A percentile compares a stretch with the other conserved stretches of the same genome.
These are phyloP conservation scores for Drosophila helvetica DNA, from an alignment of 2,888 invertebrate species.

Conservation along the genomic window DNA sequence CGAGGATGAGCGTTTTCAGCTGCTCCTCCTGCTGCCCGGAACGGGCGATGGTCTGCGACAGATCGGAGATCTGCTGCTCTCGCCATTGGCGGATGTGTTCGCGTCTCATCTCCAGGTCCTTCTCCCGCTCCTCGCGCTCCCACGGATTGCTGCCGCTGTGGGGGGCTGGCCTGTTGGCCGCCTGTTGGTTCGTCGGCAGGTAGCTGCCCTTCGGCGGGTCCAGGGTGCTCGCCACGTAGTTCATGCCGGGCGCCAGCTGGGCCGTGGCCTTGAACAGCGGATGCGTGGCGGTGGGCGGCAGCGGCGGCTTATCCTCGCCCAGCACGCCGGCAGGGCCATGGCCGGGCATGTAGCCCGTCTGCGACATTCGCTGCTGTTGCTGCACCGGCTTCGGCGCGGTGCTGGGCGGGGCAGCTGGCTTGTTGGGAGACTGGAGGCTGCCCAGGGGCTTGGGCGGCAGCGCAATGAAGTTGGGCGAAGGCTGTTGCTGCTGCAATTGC, in stretches of 20 bases:
- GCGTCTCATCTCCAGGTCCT: constrained; percentile 88
- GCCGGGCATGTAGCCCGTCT: constrained; percentile 46
- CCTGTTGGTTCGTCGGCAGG: constrained; percentile 84
- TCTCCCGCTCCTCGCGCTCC: constrained; percentile 96
- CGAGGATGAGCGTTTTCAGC: constrained; percentile 93
- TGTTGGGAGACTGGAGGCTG: constrained; percentile 81
- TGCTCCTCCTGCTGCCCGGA: constrained; percentile 94
- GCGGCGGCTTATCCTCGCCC: constrained; percentile 85
- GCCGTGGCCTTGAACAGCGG: constrained; percentile 86
- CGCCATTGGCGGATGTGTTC: constrained; percentile 91
- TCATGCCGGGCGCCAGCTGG: constrained; percentile 78
- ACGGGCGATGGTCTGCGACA: constrained; percentile 88
- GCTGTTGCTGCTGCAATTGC: constrained; percentile 77
- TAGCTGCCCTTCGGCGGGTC: constrained; percentile 91
- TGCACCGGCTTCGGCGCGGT: constrained; percentile 71
- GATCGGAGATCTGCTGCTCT: constrained; percentile 93
- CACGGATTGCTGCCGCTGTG: constrained; percentile 90
- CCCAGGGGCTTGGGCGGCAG: constrained; percentile 79
- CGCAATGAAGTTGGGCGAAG: constrained; percentile 81
- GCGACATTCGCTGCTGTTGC: constrained; percentile 57
- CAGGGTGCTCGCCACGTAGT: constrained; percentile 89
- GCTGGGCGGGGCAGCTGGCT: constrained; percentile 74
- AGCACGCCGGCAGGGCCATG: constrained; percentile 32
- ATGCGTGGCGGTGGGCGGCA: constrained; percentile 89
- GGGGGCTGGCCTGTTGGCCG: constrained; percentile 35